Conservation (phyloP, 1,140 invertebrate genomes). For the Drosophila kanapiae region DNA sequence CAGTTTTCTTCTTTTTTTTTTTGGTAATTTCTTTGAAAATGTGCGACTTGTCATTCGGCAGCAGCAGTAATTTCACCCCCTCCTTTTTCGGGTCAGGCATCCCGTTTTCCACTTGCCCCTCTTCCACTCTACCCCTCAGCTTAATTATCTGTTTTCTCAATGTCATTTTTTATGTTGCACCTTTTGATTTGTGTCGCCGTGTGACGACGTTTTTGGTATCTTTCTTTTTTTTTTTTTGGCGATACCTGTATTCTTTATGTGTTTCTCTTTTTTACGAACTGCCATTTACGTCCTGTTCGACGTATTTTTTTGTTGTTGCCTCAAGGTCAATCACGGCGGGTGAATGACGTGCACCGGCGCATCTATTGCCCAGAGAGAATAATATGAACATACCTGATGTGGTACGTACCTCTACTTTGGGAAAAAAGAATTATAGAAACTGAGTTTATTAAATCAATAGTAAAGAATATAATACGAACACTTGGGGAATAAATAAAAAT, state of each 20-base stretch:
- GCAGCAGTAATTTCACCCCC: constrained; percentile 43
- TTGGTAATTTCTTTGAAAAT: constrained; percentile 81
- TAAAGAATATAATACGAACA: no score
- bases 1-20: constrained; percentile 30
- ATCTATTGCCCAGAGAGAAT: neutral
- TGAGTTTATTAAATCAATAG: neutral
- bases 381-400: no score
- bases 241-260: constrained; percentile 58
- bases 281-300: constrained; percentile 32
- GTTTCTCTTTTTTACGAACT: constrained; percentile 48
- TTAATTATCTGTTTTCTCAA: constrained; percentile 80
- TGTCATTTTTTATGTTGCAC: constrained; percentile 81
- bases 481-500: no score
- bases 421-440: neutral
- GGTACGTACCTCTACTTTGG: neutral
- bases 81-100: constrained; percentile 51
- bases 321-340: constrained; percentile 39
- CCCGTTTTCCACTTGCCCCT: constrained; percentile 61
- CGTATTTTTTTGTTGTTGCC: constrained; percentile 7
- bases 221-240: constrained; percentile 35
- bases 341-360: constrained; percentile 16
- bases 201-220: constrained; percentile 53
- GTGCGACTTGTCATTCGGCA: constrained; percentile 81
- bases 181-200: constrained; percentile 78
- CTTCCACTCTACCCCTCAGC: constrained; percentile 33